Percentiles rank a stretch among this genome's conserved stretches.
These are phyloP conservation scores for Melanerpes aurifrons DNA, from an alignment of 2,113 vertebrate species.

Conservation along the genomic window DNA sequence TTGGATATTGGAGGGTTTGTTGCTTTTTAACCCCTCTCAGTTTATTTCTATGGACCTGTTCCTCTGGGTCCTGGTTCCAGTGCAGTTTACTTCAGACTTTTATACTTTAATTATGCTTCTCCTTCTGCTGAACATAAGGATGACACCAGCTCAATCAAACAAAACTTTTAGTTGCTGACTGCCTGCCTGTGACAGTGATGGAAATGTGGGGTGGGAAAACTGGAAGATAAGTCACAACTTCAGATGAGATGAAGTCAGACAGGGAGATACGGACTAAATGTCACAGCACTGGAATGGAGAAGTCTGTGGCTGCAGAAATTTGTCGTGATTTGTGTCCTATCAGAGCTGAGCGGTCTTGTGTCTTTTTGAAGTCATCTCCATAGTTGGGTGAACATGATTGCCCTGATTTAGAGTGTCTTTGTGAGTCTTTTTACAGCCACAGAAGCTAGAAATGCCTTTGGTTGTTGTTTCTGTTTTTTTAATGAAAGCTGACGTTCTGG, in stretches of 20 bases:
- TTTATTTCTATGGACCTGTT: neutral
- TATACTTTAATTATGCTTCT: neutral
- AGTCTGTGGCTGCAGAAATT: neutral
- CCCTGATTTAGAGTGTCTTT: constrained; percentile 41
- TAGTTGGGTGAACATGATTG: constrained; percentile 27
- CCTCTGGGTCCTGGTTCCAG: neutral
- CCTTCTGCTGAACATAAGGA: neutral
- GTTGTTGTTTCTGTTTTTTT: constrained; percentile 46
- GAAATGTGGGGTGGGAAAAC: neutral
- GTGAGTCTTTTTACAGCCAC: constrained; percentile 45
- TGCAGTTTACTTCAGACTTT: neutral
- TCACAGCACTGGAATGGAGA: neutral
- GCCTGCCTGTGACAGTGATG: neutral
- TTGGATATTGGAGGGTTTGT: neutral
- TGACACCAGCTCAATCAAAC: neutral
- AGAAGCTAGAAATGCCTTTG: constrained; percentile 53
- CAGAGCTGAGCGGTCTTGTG: constrained; percentile 4
- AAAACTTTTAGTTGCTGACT: neutral
- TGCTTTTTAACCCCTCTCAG: neutral
- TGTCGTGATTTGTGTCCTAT: neutral
- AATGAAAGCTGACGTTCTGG: constrained; percentile 55
- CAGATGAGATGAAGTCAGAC: neutral
- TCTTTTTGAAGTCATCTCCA: constrained; percentile 24
- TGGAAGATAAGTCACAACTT: neutral
- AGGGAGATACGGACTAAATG: neutral